phyloP scores from a whole-genome alignment of 2,113 vertebrate species.

The Anguilla rostrata region DNA sequence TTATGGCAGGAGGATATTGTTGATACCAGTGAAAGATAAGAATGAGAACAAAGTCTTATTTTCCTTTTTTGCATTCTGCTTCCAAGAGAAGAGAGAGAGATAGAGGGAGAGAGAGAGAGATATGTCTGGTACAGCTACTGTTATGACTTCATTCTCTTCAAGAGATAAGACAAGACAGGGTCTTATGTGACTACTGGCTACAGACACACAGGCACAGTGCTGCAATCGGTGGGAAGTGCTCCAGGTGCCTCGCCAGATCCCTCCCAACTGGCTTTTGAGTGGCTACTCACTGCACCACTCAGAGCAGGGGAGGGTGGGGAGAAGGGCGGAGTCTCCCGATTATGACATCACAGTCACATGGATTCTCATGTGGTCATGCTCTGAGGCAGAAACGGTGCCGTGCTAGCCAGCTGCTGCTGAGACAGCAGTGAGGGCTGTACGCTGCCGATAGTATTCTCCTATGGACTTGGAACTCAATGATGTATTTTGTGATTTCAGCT shows the following conservation, averaged over 20 bases:
- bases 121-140: background rate
- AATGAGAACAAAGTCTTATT: background rate
- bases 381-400: slow-evolving; percentile 57
- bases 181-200: background rate
- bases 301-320: slow-evolving; percentile 48
- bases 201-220: background rate
- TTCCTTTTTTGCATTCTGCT: background rate
- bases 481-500: slow-evolving; percentile 87
- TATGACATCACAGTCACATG: slow-evolving; percentile 76
- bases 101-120: background rate
- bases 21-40: background rate
- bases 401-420: slow-evolving; percentile 52
- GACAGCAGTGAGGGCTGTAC: slow-evolving; percentile 49
- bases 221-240: slow-evolving; percentile 28
- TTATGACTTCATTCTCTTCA: background rate
- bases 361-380: slow-evolving; percentile 74
- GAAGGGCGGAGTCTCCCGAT: slow-evolving; percentile 52
- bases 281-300: slow-evolving; percentile 48
- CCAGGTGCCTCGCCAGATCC: slow-evolving; percentile 14
- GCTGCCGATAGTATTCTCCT: slow-evolving; percentile 49
- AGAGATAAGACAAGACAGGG: background rate
- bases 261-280: slow-evolving; percentile 29
- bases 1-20: background rate
- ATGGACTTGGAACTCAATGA: slow-evolving; percentile 64
- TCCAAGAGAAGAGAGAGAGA: background rate